Evolutionary conservation across 2,113 vertebrate genomes (phyloP).

Genomic region (Symphodus melops): DNA sequence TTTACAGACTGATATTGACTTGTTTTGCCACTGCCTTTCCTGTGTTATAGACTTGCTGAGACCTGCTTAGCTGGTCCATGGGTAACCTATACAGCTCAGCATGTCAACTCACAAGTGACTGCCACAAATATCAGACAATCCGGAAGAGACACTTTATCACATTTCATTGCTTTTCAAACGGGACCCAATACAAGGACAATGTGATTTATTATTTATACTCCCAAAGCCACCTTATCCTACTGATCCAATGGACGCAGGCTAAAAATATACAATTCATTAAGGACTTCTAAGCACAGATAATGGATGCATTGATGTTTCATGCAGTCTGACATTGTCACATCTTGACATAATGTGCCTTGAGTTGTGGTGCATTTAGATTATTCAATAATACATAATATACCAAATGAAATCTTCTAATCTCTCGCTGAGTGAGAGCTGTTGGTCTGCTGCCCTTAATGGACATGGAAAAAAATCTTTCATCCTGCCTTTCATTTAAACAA

Average conservation of each 20-base stretch:
- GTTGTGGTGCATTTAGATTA: slow-evolving; percentile 16
- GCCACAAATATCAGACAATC: slow-evolving; percentile 83
- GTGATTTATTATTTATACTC: slow-evolving; percentile 86
- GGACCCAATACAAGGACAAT: slow-evolving; percentile 81
- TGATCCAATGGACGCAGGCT: slow-evolving; percentile 67
- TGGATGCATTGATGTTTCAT: slow-evolving; percentile 52
- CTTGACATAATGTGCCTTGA: slow-evolving; percentile 54
- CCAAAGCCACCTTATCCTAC: slow-evolving; percentile 81
- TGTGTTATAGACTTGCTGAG: slow-evolving; percentile 78
- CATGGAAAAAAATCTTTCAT: background rate
- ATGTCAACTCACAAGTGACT: slow-evolving; percentile 85
- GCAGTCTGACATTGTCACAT: slow-evolving; percentile 48
- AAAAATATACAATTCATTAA: slow-evolving; percentile 83
- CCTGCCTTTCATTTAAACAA: slow-evolving; percentile 1
- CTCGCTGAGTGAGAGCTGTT: slow-evolving; percentile 22
- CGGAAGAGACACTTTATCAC: slow-evolving; percentile 86
- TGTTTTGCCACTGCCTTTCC: slow-evolving; percentile 81
- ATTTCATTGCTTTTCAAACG: slow-evolving; percentile 87
- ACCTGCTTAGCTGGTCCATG: slow-evolving; percentile 73
- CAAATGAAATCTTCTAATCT: background rate
- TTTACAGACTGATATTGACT: slow-evolving; percentile 78
- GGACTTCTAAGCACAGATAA: slow-evolving; percentile 74
- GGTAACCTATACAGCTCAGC: slow-evolving; percentile 80
- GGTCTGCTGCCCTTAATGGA: slow-evolving; percentile 4
- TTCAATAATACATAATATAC: slow-evolving; percentile 44